Base-by-base conservation (phyloP, 2,888 invertebrate genomes). In the Clivina fossor region DNA sequence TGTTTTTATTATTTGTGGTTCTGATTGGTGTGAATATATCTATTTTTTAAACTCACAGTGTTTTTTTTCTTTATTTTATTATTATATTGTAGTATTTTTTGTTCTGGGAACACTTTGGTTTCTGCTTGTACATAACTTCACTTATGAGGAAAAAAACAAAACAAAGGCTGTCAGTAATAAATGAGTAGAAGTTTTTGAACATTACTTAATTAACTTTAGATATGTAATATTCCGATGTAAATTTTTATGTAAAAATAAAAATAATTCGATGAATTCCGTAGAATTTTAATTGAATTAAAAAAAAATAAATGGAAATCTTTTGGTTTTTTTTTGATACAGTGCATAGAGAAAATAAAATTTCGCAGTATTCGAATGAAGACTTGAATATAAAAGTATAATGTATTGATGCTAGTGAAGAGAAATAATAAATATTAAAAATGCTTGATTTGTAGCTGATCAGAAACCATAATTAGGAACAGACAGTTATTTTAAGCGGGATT, bases 211-310 rank as follows among this genome's bases (percentile, higher is more conserved):
- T n/a, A n/a, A 4, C 4, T 7, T 24, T 46, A 32, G 46, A 30
- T n/a, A n/a, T 46, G 46, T 46, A 46, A 46, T 19, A 46, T 20
- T 46, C 46, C 20, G 41, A 37, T 53, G 51, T 53, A 53, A 41
- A 53, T 53, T 53, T 50, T 53, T 35, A 43, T 53, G 51, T 43
- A 53, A 53, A 48, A 50, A 50, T 50, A 38, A 50, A 50, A 48
- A 48, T 35, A 35, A 16, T 46, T 43, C n/a, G 28, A 30, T 46
- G 30, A 32, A 38, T 38, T 46, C n/a, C 46, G n/a, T n/a, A n/a
- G n/a, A n/a, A n/a, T n/a, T n/a, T n/a, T n/a, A n/a, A n/a, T n/a
- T n/a, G n/a, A n/a, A n/a, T n/a, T 3, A 30, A 30, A 30, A 11
- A 4, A 11, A 30, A 4, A 30, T 11, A 30, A 2, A 30, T 2